Base-by-base conservation (phyloP, 2,888 invertebrate genomes). In the Idaea biselata region DNA sequence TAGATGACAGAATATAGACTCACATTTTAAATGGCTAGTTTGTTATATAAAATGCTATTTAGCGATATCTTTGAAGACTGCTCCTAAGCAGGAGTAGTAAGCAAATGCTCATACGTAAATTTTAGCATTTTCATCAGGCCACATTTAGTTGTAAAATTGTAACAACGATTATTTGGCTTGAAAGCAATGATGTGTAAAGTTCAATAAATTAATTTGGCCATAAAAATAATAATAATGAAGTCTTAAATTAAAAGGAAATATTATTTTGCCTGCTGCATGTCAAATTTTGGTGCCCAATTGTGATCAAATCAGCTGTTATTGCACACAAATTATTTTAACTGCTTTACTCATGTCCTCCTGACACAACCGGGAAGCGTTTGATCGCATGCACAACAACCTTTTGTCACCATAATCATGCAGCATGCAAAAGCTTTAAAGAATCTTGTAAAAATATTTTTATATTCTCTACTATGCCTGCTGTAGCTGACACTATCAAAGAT, bases 261-360 rank as follows among this genome's bases (percentile, higher is more conserved):
- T 76, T 80, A 79, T 82, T 88, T 91, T 91, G 92, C 90, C 87
- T 91, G 91, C 92, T 91, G 92, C 91, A 92, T 92, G 92, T 83
- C 84, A 80, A 78, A 75, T 77, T 74, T 78, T 76, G 80, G 76
- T 78, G 83, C 80, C 78, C 76, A 77, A 72, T 70, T 65, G 71
- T 71, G 73, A 68, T 64, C 61, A 68, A 76, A 72, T 76, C 70
- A 75, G 71, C 76, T 77, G 76, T 79, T 81, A 73, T 75, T 82
- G 84, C 86, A 87, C 85, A 60, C 59, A 62, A 58, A 65, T 76
- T 72, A 77, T 69, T 70, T 66, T 56, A 74, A 81, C 69, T 74
- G 81, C 82, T 86, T 86, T 73, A 68, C 72, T 77, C 77, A 78
- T 78, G 71, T 75, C 80, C 74, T 70, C 76, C 78, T 75, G 73